phyloP scores from a whole-genome alignment of 1,140 invertebrate species.

The Triops longicaudatus region DNA sequence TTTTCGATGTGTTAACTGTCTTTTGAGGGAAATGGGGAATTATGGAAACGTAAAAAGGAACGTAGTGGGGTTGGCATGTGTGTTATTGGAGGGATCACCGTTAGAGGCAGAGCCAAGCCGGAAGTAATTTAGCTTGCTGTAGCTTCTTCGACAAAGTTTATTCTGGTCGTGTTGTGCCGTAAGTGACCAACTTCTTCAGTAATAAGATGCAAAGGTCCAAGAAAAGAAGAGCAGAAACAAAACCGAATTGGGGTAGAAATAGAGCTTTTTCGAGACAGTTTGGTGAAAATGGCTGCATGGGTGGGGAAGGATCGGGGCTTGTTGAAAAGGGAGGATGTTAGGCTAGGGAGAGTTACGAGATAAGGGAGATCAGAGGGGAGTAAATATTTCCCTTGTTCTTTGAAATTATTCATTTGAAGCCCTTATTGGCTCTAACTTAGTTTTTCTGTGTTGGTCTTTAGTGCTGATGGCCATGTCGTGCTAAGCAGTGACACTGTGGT shows the following conservation, averaged over 20 bases:
- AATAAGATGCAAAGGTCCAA: too few species aligned
- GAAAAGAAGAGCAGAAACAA: too few species aligned
- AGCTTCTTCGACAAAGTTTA: background rate
- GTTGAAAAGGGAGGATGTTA: background rate
- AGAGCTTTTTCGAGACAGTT: too few species aligned
- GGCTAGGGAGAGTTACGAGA: too few species aligned
- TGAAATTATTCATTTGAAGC: too few species aligned
- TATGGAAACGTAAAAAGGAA: background rate
- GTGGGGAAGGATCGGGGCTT: background rate
- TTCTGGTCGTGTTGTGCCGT: background rate
- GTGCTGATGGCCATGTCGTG: background rate
- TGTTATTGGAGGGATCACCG: background rate
- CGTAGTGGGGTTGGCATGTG: background rate
- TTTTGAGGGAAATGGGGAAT: too few species aligned
- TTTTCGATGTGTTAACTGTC: too few species aligned
- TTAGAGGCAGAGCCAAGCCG: background rate
- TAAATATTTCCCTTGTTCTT: too few species aligned
- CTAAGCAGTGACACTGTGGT: background rate
- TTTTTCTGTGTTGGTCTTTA: background rate
- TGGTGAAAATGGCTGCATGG: background rate
- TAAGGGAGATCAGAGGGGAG: background rate
- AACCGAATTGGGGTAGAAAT: too few species aligned
- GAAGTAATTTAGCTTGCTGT: conserved; percentile 1
- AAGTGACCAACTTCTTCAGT: too few species aligned
- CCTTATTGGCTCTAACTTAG: too few species aligned